Evolutionary conservation across 2,888 invertebrate genomes (phyloP).

Genomic region (Thera britannica): DNA sequence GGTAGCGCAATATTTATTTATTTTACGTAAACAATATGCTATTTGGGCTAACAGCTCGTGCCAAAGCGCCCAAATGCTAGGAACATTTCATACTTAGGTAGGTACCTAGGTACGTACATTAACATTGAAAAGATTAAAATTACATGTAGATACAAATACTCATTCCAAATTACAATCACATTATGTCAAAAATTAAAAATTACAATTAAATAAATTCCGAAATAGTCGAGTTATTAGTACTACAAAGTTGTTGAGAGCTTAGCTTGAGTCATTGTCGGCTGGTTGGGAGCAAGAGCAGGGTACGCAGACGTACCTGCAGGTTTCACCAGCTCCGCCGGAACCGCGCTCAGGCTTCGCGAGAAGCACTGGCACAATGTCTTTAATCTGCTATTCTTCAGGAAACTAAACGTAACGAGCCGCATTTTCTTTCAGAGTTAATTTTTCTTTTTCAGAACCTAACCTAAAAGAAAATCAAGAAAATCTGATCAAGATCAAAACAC

Average conservation of each 20-base stretch:
- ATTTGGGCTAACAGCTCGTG: too few relatives aligned
- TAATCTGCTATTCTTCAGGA: conserved; percentile 58
- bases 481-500: not conserved
- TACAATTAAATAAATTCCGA: too few relatives aligned
- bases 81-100: too few relatives aligned
- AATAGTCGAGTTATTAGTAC: not conserved
- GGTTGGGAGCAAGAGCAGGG: not conserved
- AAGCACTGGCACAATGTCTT: conserved; percentile 46
- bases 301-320: conserved; percentile 21
- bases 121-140: too few relatives aligned
- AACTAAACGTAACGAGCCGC: conserved; percentile 64
- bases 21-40: too few relatives aligned
- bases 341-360: conserved; percentile 39
- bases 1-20: too few relatives aligned
- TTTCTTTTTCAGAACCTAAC: too few relatives aligned
- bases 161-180: too few relatives aligned
- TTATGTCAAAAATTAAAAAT: too few relatives aligned
- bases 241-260: not conserved
- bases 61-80: too few relatives aligned
- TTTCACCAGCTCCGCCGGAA: conserved; percentile 33
- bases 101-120: too few relatives aligned
- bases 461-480: not conserved
- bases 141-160: too few relatives aligned
- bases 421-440: conserved; percentile 42
- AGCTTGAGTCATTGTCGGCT: not conserved